Evolutionary conservation across 2,797 vertebrate genomes (phyloP).

Genomic region (Miopithecus talapoin): DNA sequence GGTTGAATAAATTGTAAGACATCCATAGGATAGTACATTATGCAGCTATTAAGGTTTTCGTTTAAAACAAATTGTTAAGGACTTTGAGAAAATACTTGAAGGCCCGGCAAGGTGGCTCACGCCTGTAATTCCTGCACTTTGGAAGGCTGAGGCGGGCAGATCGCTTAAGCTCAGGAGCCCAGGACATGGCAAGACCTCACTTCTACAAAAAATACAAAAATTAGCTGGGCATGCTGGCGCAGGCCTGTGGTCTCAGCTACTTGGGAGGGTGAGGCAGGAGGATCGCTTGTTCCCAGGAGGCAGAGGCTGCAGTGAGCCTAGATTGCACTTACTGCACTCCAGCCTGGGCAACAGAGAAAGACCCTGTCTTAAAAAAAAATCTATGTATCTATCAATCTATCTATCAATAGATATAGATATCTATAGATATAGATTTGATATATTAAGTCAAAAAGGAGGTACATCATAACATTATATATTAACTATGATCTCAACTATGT

Average conservation of each 20-base stretch:
- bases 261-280: background rate
- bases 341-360: background rate
- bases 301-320: background rate
- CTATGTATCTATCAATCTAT: background rate
- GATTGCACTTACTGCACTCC: background rate
- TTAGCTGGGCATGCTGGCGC: background rate
- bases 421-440: background rate
- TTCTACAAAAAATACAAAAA: background rate
- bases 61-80: slow-evolving; percentile 42
- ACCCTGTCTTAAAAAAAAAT: background rate
- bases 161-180: background rate
- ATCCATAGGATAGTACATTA: background rate
- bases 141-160: background rate
- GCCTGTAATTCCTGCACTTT: background rate
- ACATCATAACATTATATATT: slow-evolving; percentile 44
- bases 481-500: slow-evolving; percentile 55
- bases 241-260: background rate
- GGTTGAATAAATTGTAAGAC: background rate
- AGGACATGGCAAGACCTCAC: background rate
- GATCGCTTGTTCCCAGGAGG: background rate
- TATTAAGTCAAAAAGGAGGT: background rate
- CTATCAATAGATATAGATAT: background rate
- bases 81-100: slow-evolving; percentile 9
- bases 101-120: background rate
- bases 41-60: background rate